phyloP scores from a whole-genome alignment of 2,888 invertebrate species.

The Campopleginae sp. region DNA sequence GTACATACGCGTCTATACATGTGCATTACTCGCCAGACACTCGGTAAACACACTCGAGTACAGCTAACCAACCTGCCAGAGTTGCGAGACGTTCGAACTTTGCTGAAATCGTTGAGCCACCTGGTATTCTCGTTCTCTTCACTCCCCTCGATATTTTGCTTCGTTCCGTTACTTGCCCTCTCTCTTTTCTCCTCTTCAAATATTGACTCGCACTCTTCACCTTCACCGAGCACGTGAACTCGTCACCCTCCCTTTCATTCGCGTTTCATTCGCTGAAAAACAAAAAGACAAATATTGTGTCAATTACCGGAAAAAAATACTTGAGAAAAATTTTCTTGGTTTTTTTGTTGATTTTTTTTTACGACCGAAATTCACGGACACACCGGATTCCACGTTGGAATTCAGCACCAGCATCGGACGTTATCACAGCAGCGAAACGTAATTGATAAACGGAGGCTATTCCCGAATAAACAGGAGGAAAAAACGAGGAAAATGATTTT shows the following conservation, averaged over 20 bases:
- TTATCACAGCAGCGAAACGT: neutral
- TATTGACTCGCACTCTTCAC: constrained; percentile 58
- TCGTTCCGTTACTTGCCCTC: constrained; percentile 23
- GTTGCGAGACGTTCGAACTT: constrained; percentile 60
- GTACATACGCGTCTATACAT: constrained; percentile 18
- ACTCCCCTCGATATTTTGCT: constrained; percentile 4
- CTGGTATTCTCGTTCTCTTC: constrained; percentile 30
- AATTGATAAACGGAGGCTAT: neutral
- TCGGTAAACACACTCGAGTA: constrained; percentile 60
- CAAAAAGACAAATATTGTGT: neutral
- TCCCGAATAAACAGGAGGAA: neutral
- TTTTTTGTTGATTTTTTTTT: neutral
- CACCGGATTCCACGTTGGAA: neutral
- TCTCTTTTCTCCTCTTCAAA: constrained; percentile 49
- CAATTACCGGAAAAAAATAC: neutral
- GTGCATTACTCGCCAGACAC: constrained; percentile 50
- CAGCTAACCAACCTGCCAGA: constrained; percentile 58
- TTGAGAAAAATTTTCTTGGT: neutral
- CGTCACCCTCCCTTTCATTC: constrained; percentile 29
- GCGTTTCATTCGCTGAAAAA: neutral
- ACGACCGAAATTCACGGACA: neutral
- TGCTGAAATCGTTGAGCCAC: constrained; percentile 58
- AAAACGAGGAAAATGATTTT: neutral
- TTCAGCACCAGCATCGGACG: neutral
- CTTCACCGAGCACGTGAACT: constrained; percentile 51